These are phyloP conservation scores for Cephus spinipes DNA, from an alignment of 2,888 invertebrate species.

Conservation along the genomic window DNA sequence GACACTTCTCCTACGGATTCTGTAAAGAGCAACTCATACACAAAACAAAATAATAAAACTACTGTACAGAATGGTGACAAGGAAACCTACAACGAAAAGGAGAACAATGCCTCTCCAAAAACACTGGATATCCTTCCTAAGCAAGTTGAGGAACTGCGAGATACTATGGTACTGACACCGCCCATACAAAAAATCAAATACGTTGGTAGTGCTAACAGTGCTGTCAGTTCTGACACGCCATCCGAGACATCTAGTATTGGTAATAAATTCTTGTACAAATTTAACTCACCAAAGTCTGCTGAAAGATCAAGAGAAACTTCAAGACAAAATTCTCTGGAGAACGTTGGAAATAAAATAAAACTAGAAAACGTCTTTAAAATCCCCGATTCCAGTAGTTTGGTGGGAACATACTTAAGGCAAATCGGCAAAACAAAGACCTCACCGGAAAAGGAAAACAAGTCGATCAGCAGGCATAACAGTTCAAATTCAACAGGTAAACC, in stretches of 20 bases:
- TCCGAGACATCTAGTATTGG: constrained; percentile 44
- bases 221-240: constrained; percentile 35
- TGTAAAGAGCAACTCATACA: constrained; percentile 33
- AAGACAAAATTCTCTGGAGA: constrained; percentile 17
- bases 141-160: constrained; percentile 4
- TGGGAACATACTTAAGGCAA: constrained; percentile 57
- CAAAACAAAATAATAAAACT: constrained; percentile 30
- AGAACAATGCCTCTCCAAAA: not conserved
- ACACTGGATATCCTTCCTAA: not conserved
- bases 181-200: constrained; percentile 56
- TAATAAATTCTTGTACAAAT: constrained; percentile 48
- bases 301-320: constrained; percentile 30
- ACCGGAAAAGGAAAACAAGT: constrained; percentile 49
- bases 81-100: constrained; percentile 26
- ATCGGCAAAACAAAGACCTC: constrained; percentile 52
- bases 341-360: constrained; percentile 25
- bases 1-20: constrained; percentile 21
- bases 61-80: constrained; percentile 22
- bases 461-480: constrained; percentile 37
- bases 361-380: constrained; percentile 48
- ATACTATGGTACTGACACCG: constrained; percentile 10
- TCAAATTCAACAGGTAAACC: constrained; percentile 36
- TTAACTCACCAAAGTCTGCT: constrained; percentile 35
- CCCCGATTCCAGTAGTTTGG: constrained; percentile 46
- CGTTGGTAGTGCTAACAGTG: constrained; percentile 43